Conservation (phyloP, 1,140 invertebrate species). For the Dendroctonus ponderosae region DNA sequence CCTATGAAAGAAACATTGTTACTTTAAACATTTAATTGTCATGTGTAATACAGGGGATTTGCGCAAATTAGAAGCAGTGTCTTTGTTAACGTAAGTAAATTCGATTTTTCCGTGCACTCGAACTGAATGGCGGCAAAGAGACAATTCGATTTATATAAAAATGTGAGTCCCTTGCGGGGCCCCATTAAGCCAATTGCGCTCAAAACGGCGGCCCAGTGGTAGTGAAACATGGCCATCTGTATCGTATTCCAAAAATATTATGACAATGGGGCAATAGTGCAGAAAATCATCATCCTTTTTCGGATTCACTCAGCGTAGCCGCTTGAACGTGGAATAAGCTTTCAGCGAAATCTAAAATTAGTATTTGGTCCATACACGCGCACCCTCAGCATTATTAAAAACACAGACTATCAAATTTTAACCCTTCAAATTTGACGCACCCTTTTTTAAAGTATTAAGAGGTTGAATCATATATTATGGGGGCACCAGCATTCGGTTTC, state of each 20-base stretch:
- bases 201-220: too few species aligned
- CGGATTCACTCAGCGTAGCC: neutral
- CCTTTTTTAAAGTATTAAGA: conserved; percentile 28
- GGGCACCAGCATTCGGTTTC: conserved; percentile 15
- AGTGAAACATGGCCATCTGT: conserved; percentile 7
- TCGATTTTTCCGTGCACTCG: too few species aligned
- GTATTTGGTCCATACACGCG: conserved; percentile 13
- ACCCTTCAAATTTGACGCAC: conserved; percentile 17
- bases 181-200: too few species aligned
- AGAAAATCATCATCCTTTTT: conserved; percentile 16
- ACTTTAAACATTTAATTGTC: too few species aligned
- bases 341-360: conserved; percentile 19
- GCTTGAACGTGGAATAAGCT: neutral
- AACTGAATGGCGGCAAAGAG: too few species aligned
- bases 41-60: too few species aligned
- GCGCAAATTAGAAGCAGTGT: too few species aligned
- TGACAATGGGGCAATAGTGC: conserved; percentile 25
- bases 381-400: conserved; percentile 21
- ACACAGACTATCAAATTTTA: conserved; percentile 26
- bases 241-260: conserved; percentile 28
- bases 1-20: too few species aligned
- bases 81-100: too few species aligned
- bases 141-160: too few species aligned
- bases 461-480: conserved; percentile 25
- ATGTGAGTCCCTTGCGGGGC: too few species aligned